Evolutionary conservation across 2,797 vertebrate genomes (phyloP).

Genomic region (Varecia variegata): DNA sequence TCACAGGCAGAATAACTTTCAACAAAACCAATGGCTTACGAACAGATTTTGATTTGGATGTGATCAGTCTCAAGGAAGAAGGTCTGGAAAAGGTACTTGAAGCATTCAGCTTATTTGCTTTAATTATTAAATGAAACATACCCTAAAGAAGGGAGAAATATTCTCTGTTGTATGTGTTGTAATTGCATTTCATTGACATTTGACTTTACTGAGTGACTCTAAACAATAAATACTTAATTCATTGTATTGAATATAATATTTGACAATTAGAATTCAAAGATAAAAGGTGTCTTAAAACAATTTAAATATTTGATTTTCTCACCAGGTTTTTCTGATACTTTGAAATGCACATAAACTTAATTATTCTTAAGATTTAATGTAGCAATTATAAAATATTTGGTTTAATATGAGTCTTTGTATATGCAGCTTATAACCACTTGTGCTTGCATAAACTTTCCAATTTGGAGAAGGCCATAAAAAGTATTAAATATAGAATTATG

Average conservation of each 20-base stretch:
- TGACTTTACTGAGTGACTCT: slow-evolving; percentile 83
- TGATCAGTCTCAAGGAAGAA: slow-evolving; percentile 98
- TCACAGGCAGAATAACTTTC: slow-evolving; percentile 98
- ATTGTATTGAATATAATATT: slow-evolving; percentile 86
- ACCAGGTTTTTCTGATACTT: slow-evolving; percentile 23
- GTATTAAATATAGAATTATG: neutral
- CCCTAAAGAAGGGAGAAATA: slow-evolving; percentile 63
- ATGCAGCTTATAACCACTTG: neutral
- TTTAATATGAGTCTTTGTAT: neutral
- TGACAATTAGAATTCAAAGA: slow-evolving; percentile 85
- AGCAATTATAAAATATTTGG: slow-evolving; percentile 26
- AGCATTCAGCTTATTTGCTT: slow-evolving; percentile 49
- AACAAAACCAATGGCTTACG: slow-evolving; percentile 97
- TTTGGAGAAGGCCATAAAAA: neutral
- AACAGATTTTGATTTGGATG: slow-evolving; percentile 99
- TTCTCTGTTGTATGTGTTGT: slow-evolving; percentile 69
- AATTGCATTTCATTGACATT: slow-evolving; percentile 77
- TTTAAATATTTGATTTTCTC: slow-evolving; percentile 69
- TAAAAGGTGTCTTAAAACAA: slow-evolving; percentile 68
- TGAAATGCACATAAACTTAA: neutral
- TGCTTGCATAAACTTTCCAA: neutral
- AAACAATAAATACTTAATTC: slow-evolving; percentile 81
- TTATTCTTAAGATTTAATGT: slow-evolving; percentile 16
- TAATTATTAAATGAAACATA: slow-evolving; percentile 33
- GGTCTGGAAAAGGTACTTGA: slow-evolving; percentile 95